Base-by-base conservation (phyloP, 2,797 vertebrate genomes). In the Ceryle rudis region DNA sequence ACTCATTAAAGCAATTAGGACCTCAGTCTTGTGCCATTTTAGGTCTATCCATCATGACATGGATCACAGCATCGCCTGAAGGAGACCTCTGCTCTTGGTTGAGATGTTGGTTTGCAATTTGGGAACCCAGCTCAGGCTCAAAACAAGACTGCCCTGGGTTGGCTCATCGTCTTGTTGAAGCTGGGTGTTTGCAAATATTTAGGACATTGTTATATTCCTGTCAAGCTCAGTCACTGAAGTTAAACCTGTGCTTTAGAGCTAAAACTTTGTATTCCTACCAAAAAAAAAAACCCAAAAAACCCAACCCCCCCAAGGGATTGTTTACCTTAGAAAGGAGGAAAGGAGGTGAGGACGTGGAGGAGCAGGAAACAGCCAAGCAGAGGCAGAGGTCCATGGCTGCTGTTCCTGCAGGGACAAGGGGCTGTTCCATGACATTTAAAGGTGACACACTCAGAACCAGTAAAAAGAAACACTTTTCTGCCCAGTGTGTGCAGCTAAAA, bases 21-120 rank as follows among this genome's bases (percentile, higher is more conserved):
- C 39, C 28, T 85, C 64, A 41, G 0, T 1, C 35, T 64, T 0
- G 0, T 51, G 35, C 35, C 33, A 6, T 72, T 44, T 81, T 3
- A 37, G 20, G 17, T 51, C 23, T 52, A 37, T 49, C 12, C 41
- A 77, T 42, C 16, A 26, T 4, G 46, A 51, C 1, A 0, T 0
- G 29, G 60, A n/a, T 42, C 42, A 29, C 18, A 37, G 28, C 17
- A 54, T 66, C 17, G 26, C 33, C 23, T 57, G 9, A 21, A 69
- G 66, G 58, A 41, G 9, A 54, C 4, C 9, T 49, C n/a, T 86
- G 81, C 57, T 72, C 22, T 51, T 71, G 31, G 28, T 7, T 14
- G 58, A 83, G 64, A 49, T 0, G 0, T 26, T 44, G 20, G 8
- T 37, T 72, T 81, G 42, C 23, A 52, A 28, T 2, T 17, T 52